Conservation (phyloP, 2,888 invertebrate species). For the Ochropleura plecta region DNA sequence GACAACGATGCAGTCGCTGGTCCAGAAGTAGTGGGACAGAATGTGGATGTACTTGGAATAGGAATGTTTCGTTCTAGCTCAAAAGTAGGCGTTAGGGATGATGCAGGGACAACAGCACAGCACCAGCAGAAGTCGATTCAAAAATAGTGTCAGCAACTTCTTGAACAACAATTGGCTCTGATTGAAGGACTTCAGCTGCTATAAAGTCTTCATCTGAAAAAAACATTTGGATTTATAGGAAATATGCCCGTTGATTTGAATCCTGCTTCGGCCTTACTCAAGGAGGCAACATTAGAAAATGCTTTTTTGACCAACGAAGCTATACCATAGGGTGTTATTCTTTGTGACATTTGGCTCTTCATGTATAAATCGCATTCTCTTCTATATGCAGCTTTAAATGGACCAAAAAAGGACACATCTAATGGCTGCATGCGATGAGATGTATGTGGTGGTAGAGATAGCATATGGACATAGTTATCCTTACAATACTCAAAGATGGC, state of each 20-base stretch:
- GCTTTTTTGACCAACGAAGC: slow-evolving; percentile 3
- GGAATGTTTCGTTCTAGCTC: no score
- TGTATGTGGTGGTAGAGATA: background rate
- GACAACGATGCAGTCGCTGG: no score
- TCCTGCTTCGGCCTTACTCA: background rate
- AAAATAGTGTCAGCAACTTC: no score
- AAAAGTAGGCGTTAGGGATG: no score
- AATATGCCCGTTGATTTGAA: slow-evolving; percentile 1
- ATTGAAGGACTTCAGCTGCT: background rate
- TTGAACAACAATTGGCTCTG: background rate
- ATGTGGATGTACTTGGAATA: no score
- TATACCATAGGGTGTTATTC: background rate
- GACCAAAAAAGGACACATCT: background rate
- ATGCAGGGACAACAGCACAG: no score
- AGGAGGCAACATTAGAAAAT: slow-evolving; percentile 7
- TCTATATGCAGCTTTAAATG: background rate
- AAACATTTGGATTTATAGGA: background rate
- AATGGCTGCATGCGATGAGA: background rate
- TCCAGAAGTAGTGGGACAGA: no score
- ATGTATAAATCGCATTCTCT: background rate
- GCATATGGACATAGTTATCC: background rate
- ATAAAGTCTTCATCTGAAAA: slow-evolving; percentile 6
- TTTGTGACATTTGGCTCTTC: background rate
- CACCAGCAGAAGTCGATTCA: no score
- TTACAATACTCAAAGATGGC: background rate